Conservation (phyloP, 2,888 invertebrate genomes). For the Andrena bicolor region DNA sequence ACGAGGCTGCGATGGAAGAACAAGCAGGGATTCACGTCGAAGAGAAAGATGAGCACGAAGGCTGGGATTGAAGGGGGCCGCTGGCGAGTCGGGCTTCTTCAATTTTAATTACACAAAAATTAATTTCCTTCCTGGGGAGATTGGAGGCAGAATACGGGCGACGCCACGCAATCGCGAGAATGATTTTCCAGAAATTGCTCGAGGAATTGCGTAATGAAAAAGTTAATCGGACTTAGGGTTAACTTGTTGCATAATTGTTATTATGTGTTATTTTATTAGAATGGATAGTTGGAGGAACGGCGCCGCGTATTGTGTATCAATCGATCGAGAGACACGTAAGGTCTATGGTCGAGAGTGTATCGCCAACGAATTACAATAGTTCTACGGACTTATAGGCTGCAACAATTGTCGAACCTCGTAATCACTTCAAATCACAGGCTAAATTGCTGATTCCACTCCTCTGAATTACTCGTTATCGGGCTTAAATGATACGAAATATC, state of each 20-base stretch:
- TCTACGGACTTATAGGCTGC: background rate
- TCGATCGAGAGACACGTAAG: conserved; percentile 28
- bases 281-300: conserved; percentile 7
- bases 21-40: background rate
- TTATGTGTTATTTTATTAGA: conserved; percentile 24
- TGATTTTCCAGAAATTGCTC: conserved; percentile 2
- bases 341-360: background rate
- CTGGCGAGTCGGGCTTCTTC: too few relatives aligned
- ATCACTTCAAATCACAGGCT: background rate
- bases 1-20: background rate
- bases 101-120: conserved; percentile 3
- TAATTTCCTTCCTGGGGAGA: background rate
- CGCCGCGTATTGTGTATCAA: conserved; percentile 31
- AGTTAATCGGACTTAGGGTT: conserved; percentile 32
- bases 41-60: too few relatives aligned
- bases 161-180: background rate
- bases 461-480: conserved; percentile 1
- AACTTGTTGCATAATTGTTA: conserved; percentile 39
- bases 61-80: too few relatives aligned
- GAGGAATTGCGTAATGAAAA: conserved; percentile 16
- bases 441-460: background rate
- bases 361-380: conserved; percentile 18
- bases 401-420: conserved; percentile 30
- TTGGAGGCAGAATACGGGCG: background rate
- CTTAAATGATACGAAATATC: background rate